These are phyloP conservation scores for Ectemnius cavifrons DNA, from an alignment of 2,888 invertebrate genomes.

Conservation along the genomic window DNA sequence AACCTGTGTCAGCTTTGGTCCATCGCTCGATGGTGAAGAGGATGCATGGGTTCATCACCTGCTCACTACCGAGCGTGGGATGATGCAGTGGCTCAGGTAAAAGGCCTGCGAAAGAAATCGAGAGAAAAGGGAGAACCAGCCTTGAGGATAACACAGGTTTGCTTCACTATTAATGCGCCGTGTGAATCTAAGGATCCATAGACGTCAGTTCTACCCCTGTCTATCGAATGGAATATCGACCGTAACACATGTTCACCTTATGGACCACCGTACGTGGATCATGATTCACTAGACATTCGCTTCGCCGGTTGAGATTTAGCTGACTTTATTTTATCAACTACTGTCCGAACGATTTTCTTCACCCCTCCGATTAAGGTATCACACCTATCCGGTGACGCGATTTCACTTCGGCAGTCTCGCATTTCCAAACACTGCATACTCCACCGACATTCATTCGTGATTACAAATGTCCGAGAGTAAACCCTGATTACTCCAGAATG, in stretches of 20 bases:
- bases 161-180: constrained; percentile 65
- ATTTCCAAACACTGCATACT: constrained; percentile 22
- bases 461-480: too few relatives aligned
- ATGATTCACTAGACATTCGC: constrained; percentile 13
- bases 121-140: constrained; percentile 51
- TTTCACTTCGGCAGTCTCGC: constrained; percentile 11
- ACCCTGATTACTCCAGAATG: too few relatives aligned
- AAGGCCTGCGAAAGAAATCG: constrained; percentile 44
- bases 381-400: constrained; percentile 11
- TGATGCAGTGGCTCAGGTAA: constrained; percentile 60
- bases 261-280: constrained; percentile 10
- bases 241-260: constrained; percentile 35
- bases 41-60: constrained; percentile 64
- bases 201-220: constrained; percentile 48
- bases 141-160: constrained; percentile 54
- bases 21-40: constrained; percentile 25
- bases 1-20: constrained; percentile 42
- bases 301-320: not conserved
- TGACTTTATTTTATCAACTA: not conserved
- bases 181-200: constrained; percentile 60
- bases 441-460: not conserved
- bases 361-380: constrained; percentile 31
- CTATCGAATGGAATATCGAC: constrained; percentile 54
- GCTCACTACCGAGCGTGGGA: constrained; percentile 66
- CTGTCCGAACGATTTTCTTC: constrained; percentile 24